Evolutionary conservation across 1,140 invertebrate genomes (phyloP).

Genomic region (Acyrthosiphon pisum): DNA sequence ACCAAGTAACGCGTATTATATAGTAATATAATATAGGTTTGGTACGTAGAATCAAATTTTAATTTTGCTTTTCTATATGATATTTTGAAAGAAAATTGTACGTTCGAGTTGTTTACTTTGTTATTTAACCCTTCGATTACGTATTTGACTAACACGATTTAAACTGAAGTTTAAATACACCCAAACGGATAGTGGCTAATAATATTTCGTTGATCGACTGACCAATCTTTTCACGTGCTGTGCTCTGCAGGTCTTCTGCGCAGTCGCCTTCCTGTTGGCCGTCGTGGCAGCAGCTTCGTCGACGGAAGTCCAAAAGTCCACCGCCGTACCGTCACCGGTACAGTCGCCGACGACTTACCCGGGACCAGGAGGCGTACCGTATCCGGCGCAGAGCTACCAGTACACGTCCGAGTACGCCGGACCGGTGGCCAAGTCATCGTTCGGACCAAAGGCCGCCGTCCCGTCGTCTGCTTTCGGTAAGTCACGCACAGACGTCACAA

Average conservation of each 20-base stretch:
- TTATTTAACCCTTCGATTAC: too few relatives aligned
- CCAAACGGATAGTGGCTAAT: too few relatives aligned
- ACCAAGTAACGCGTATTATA: neutral
- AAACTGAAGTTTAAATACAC: neutral
- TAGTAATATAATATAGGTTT: neutral
- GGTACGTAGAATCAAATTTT: neutral
- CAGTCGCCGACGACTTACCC: neutral
- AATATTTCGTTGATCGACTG: neutral
- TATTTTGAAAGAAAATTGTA: neutral
- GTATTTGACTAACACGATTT: too few relatives aligned
- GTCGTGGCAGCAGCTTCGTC: neutral
- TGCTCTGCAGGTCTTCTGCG: neutral
- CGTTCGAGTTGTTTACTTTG: neutral
- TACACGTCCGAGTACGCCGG: neutral
- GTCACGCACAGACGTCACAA: neutral
- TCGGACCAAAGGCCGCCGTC: neutral
- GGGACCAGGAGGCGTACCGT: neutral
- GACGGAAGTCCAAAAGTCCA: neutral
- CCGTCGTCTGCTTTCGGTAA: slow-evolving; percentile 19
- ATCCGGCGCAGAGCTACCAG: neutral
- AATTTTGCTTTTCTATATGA: neutral
- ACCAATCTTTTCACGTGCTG: neutral
- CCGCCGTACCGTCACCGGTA: neutral
- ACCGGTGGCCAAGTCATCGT: neutral
- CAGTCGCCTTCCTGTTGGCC: neutral